Percentiles rank a stretch among this genome's conserved stretches.
Evolutionary conservation across 2,113 vertebrate genomes (phyloP).

Genomic region (Tenebrosternarchus preto): DNA sequence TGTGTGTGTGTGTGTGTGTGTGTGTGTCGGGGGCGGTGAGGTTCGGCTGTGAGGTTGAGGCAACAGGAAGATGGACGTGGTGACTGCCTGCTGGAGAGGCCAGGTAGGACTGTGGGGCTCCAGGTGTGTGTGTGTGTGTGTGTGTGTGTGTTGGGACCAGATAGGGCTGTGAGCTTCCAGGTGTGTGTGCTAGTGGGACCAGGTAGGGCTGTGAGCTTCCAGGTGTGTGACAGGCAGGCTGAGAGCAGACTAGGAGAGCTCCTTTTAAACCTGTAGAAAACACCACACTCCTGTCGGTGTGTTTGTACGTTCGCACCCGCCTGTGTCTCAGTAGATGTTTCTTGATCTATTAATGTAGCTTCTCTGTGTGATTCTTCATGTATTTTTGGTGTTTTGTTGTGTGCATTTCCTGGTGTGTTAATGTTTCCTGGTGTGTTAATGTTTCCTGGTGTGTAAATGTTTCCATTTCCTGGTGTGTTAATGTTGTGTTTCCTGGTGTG

Average conservation of each 20-base stretch:
- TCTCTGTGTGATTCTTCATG: too few species aligned
- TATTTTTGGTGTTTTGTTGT: too few species aligned
- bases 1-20: too few species aligned
- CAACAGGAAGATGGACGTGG: conserved; percentile 70
- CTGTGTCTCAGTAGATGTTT: conserved; percentile 48
- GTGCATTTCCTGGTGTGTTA: too few species aligned
- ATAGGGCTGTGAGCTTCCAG: conserved; percentile 54
- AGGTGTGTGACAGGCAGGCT: background rate
- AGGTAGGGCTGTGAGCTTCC: conserved; percentile 61
- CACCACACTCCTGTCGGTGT: conserved; percentile 22
- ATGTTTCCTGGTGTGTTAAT: background rate
- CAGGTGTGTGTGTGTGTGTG: background rate
- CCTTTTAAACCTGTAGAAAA: background rate
- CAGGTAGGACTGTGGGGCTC: conserved; percentile 63
- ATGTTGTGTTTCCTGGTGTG: too few species aligned
- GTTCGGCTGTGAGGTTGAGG: background rate
- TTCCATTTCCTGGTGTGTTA: too few species aligned
- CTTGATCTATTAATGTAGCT: too few species aligned
- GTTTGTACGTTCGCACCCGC: background rate
- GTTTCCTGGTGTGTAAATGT: background rate
- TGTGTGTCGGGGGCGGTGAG: too few species aligned
- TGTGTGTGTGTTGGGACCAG: conserved; percentile 66
- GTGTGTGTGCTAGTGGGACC: conserved; percentile 61
- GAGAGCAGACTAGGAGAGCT: background rate
- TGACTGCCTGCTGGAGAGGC: conserved; percentile 76